phyloP scores from a whole-genome alignment of 2,888 invertebrate species.

The Tenthredo distinguenda region DNA sequence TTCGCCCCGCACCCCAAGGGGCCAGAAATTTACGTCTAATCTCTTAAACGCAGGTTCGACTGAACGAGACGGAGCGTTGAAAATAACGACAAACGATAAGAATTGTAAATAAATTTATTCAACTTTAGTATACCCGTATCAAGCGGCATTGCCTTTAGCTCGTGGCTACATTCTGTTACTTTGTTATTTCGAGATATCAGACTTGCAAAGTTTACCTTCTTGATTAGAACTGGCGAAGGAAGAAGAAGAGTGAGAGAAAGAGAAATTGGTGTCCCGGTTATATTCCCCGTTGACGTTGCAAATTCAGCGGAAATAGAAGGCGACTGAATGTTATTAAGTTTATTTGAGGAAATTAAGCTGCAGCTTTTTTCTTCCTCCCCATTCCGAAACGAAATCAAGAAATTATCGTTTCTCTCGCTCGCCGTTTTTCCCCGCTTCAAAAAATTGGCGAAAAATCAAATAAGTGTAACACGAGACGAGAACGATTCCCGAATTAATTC shows the following conservation, averaged over 20 bases:
- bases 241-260: neutral
- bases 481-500: neutral
- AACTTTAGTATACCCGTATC: neutral
- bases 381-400: neutral
- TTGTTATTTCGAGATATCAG: slow-evolving; percentile 28
- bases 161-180: neutral
- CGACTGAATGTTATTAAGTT: neutral
- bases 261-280: neutral
- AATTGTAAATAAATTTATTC: neutral
- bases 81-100: neutral
- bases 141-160: neutral
- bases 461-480: neutral
- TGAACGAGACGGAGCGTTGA: neutral
- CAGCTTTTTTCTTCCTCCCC: neutral
- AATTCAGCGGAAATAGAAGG: slow-evolving; percentile 18
- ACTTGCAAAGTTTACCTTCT: slow-evolving; percentile 29
- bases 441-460: neutral
- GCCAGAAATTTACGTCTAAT: neutral
- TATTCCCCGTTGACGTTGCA: slow-evolving; percentile 24
- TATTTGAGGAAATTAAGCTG: slow-evolving; percentile 11
- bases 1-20: neutral
- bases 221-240: slow-evolving; percentile 6
- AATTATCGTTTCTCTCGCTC: neutral
- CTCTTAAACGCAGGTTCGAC: neutral
- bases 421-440: neutral